phyloP scores from a whole-genome alignment of 2,888 invertebrate species.

The Nomada ferruginata region DNA sequence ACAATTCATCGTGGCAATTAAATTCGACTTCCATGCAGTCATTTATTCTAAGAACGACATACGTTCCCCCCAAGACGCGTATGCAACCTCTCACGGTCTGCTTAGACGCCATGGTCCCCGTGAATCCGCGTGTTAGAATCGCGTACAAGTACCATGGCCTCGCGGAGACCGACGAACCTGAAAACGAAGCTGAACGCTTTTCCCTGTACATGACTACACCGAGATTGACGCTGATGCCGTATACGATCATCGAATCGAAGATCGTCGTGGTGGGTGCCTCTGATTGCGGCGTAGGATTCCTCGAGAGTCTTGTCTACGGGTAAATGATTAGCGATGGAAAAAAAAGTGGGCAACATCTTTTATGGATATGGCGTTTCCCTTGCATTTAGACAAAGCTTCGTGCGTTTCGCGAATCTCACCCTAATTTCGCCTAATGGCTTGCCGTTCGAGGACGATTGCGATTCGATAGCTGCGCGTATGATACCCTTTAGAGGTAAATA shows the following conservation, averaged over 20 bases:
- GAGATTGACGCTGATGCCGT: constrained; percentile 85
- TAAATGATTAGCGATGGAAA: constrained; percentile 70
- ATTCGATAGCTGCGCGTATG: constrained; percentile 83
- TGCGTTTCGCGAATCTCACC: constrained; percentile 89
- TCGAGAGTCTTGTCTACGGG: constrained; percentile 87
- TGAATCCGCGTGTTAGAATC: constrained; percentile 75
- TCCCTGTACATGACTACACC: constrained; percentile 87
- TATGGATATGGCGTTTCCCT: not conserved
- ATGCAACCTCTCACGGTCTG: constrained; percentile 81
- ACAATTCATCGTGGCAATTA: constrained; percentile 17
- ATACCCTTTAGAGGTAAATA: constrained; percentile 86
- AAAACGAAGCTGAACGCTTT: constrained; percentile 73
- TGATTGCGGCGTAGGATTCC: constrained; percentile 87
- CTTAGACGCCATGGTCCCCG: constrained; percentile 83
- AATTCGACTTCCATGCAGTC: too few species aligned
- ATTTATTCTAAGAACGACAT: not conserved
- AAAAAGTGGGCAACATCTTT: too few species aligned
- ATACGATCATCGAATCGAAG: constrained; percentile 86
- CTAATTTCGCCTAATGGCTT: constrained; percentile 89
- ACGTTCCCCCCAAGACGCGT: constrained; percentile 80
- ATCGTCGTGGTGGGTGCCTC: constrained; percentile 89
- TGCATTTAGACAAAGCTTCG: constrained; percentile 84
- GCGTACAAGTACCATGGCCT: constrained; percentile 66
- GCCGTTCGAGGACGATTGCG: constrained; percentile 85
- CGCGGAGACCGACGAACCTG: constrained; percentile 39